A percentile compares a stretch with the other conserved stretches of the same genome.
Conservation (phyloP, 2,888 invertebrate species). For the Hydriomena furcata region DNA sequence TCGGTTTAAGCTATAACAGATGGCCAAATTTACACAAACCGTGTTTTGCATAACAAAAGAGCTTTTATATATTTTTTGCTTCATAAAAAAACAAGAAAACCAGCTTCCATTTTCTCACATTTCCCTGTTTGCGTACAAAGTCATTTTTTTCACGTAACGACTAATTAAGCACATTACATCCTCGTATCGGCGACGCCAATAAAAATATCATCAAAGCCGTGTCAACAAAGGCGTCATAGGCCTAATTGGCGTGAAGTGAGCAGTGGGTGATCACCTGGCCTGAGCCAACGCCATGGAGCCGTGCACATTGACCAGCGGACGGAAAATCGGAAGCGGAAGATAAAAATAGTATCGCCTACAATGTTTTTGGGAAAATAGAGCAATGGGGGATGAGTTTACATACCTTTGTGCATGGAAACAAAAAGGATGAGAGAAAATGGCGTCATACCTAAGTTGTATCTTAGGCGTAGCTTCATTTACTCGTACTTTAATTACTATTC, state of each 20-base stretch:
- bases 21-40: too few relatives aligned
- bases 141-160: conserved; percentile 13
- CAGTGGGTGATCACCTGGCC: conserved; percentile 42
- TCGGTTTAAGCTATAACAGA: too few relatives aligned
- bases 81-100: not conserved
- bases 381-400: not conserved
- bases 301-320: conserved; percentile 43
- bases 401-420: not conserved
- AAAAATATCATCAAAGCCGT: conserved; percentile 46
- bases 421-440: too few relatives aligned
- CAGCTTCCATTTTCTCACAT: not conserved
- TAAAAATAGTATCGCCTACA: conserved; percentile 35
- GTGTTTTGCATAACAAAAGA: too few relatives aligned
- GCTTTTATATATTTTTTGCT: too few relatives aligned
- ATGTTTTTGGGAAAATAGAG: conserved; percentile 16
- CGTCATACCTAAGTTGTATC: too few relatives aligned
- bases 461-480: too few relatives aligned
- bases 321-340: conserved; percentile 47
- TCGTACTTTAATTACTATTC: too few relatives aligned
- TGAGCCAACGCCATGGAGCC: conserved; percentile 32
- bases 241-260: conserved; percentile 58
- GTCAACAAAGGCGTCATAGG: conserved; percentile 51
- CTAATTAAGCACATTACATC: conserved; percentile 27
- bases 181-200: conserved; percentile 32
- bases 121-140: not conserved